Percentiles rank a stretch among this genome's conserved stretches.
These are phyloP conservation scores for Ptilonorhynchus violaceus DNA, from an alignment of 2,113 vertebrate genomes.

Conservation along the genomic window DNA sequence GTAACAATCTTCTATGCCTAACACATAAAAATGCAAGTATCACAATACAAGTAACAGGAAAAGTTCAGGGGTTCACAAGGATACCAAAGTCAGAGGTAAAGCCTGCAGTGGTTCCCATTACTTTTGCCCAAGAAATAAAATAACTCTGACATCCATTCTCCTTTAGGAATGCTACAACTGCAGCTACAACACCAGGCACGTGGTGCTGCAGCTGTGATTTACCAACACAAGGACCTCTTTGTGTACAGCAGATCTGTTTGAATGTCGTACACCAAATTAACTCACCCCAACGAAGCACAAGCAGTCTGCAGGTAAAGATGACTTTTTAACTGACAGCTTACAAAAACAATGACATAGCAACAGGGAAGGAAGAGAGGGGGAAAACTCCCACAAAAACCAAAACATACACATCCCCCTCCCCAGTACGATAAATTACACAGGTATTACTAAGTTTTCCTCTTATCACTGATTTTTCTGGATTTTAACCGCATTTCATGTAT, in stretches of 20 bases:
- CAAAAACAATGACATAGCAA: background rate
- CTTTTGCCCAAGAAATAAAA: background rate
- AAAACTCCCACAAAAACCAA: background rate
- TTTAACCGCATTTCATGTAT: background rate
- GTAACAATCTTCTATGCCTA: background rate
- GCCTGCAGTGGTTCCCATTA: background rate
- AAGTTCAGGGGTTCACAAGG: background rate
- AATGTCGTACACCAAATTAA: background rate
- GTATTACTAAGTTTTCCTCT: background rate
- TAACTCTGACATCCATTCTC: background rate
- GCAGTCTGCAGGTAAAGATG: background rate
- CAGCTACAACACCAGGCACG: background rate
- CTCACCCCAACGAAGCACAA: background rate
- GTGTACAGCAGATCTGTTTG: background rate
- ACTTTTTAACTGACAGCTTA: background rate
- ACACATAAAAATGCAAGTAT: background rate
- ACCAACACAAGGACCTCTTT: background rate
- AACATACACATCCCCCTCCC: background rate
- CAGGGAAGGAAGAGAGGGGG: accelerated
- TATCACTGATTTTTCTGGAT: background rate
- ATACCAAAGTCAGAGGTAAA: background rate
- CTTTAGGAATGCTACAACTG: background rate
- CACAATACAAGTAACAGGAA: background rate
- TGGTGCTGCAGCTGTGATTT: background rate
- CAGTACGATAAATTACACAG: background rate